Evolutionary conservation across 2,113 vertebrate genomes (phyloP).

Genomic region (Dicrurus megarhynchus): DNA sequence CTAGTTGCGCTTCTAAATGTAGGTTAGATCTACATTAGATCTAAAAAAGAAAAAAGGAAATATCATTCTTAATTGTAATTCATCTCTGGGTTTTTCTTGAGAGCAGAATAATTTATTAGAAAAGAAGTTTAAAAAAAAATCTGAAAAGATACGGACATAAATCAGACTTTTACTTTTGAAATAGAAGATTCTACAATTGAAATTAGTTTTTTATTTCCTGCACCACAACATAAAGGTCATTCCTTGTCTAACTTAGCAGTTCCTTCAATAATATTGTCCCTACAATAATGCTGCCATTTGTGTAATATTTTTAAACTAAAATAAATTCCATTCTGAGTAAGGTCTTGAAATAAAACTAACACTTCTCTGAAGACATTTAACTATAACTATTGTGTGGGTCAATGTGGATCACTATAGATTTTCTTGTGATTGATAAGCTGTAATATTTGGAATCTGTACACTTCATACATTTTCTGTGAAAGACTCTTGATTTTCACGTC

Average conservation of each 20-base stretch:
- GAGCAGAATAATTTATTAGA: not conserved
- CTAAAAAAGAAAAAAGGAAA: conserved; percentile 7
- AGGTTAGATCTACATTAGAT: not conserved
- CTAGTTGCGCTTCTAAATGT: not conserved
- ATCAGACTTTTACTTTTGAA: conserved; percentile 6
- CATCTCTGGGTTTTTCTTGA: not conserved
- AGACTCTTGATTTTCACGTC: not conserved
- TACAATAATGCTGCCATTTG: not conserved
- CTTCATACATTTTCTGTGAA: not conserved
- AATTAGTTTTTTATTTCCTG: not conserved
- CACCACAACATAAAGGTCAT: not conserved
- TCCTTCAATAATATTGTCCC: not conserved
- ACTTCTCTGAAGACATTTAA: not conserved
- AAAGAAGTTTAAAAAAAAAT: not conserved
- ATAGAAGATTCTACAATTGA: not conserved
- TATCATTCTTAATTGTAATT: not conserved
- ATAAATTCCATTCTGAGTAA: not conserved
- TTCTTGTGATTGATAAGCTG: not conserved
- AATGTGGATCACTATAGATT: not conserved
- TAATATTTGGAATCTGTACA: not conserved
- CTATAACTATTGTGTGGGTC: not conserved
- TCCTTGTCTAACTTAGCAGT: not conserved
- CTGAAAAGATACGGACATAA: not conserved
- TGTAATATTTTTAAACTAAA: not conserved
- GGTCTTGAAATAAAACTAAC: not conserved